Percentiles rank a stretch among this genome's conserved stretches.
Conservation (phyloP, 2,113 vertebrate genomes). For the Platichthys stellatus region DNA sequence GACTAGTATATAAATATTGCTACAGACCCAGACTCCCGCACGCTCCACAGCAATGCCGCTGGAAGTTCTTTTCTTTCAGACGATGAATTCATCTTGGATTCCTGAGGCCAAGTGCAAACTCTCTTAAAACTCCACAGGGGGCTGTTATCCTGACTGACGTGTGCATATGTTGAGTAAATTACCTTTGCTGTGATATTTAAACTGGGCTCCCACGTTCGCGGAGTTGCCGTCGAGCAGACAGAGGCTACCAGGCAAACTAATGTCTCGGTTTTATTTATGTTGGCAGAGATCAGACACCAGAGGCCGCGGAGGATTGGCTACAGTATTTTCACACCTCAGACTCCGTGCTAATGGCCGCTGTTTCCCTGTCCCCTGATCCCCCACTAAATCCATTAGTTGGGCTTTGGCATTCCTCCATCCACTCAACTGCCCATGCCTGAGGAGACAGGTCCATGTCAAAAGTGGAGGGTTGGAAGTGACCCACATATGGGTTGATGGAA, state of each 20-base stretch:
- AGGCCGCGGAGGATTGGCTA: conserved; percentile 56
- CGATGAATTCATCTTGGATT: conserved; percentile 62
- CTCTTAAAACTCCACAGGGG: conserved; percentile 56
- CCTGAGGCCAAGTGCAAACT: conserved; percentile 47
- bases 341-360: conserved; percentile 70
- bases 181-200: conserved; percentile 78
- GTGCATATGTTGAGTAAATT: conserved; percentile 81
- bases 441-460: conserved; percentile 53
- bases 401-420: conserved; percentile 49
- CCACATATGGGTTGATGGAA: conserved; percentile 52
- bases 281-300: conserved; percentile 70
- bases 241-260: conserved; percentile 58
- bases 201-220: conserved; percentile 66
- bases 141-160: conserved; percentile 77
- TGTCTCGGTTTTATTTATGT: conserved; percentile 79
- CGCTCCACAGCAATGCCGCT: conserved; percentile 63
- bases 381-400: conserved; percentile 71
- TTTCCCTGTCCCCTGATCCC: conserved; percentile 70
- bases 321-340: conserved; percentile 73
- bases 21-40: conserved; percentile 61
- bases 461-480: conserved; percentile 56
- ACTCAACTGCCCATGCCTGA: conserved; percentile 45
- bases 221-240: conserved; percentile 46
- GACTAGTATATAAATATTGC: conserved; percentile 74
- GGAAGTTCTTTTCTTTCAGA: conserved; percentile 68